Evolutionary conservation across 2,888 invertebrate species (phyloP), one percentile per base, ranked within the genome.

Genomic region (Phlogophora meticulosa): DNA sequence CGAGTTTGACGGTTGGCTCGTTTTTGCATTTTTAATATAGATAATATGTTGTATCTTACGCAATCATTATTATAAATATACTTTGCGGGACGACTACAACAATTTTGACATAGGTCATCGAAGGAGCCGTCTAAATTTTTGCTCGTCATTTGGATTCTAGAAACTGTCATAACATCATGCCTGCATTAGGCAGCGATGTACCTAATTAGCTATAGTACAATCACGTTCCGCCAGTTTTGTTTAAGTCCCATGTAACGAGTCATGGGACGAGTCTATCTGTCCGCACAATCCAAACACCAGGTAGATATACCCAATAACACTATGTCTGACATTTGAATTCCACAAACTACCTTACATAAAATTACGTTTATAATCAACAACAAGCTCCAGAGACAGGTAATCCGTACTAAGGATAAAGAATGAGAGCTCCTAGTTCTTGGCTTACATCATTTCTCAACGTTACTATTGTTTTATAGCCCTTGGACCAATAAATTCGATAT

Each of bases 401-500:
- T 22, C 11, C 7, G 2, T 38, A 40, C 2, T 5, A 17, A 17
- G 5, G 10, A 9, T 51, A 55, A 65, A 62, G 1, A 48, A 32
- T 46, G 0, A 43, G 49, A 49, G 38, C 34, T 48, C 5, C 40
- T 28, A 49, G 49, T 45, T 53, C 36, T 15, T 22, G 15, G 20
- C 22, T 32, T 15, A 56, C 28, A 56, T 46, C 15, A 49, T 42
- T 57, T 56, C 17, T 56, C 42, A 59, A 52, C 15, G 46, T 61
- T 38, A 62, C 56, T 78, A 78, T 80, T 80, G 83, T 81, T 81
- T 82, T 72, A 70, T 56, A 66, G 56, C 52, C 65, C 70, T 69
- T 71, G 66, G 67, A 38, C 65, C 68, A 78, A 81, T 80, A 78
- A 85, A 78, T 83, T 83, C 63, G 81, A 72, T 80, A 80, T 75